Percentiles rank a stretch among this genome's conserved stretches.
phyloP scores from a whole-genome alignment of 1,140 invertebrate genomes.

The Pararge aegeria region DNA sequence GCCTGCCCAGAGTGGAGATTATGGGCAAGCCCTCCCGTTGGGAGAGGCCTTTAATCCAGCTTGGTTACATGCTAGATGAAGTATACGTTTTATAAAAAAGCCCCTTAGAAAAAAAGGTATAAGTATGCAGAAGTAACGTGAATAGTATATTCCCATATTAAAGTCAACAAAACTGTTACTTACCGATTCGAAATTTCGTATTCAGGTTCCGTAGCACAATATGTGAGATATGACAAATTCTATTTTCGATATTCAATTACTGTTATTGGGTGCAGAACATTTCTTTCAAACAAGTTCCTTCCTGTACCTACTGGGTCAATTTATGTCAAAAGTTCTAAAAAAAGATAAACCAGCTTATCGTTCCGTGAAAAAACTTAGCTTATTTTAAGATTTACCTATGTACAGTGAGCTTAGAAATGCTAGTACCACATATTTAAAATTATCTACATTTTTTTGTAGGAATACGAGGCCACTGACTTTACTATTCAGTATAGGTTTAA shows the following conservation, averaged over 20 bases:
- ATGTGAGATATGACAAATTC: conserved; percentile 28
- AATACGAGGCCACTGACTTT: too few relatives aligned
- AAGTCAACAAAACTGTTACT: conserved; percentile 8
- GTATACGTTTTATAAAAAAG: too few relatives aligned
- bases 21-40: too few relatives aligned
- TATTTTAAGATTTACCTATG: not conserved
- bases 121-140: too few relatives aligned
- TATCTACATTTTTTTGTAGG: too few relatives aligned
- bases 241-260: conserved; percentile 31
- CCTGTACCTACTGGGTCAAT: not conserved
- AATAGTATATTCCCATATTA: conserved; percentile 3
- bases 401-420: too few relatives aligned
- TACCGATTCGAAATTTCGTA: conserved; percentile 24
- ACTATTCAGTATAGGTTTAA: too few relatives aligned
- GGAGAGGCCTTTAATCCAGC: too few relatives aligned
- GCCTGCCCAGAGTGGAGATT: too few relatives aligned
- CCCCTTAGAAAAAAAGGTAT: too few relatives aligned
- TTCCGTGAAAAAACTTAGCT: not conserved
- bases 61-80: too few relatives aligned
- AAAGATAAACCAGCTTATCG: not conserved
- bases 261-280: conserved; percentile 15
- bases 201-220: conserved; percentile 30
- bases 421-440: too few relatives aligned
- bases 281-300: conserved; percentile 5
- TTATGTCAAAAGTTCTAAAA: conserved; percentile 8